Percentiles rank a stretch among this genome's conserved stretches.
These are phyloP conservation scores for Picathartes gymnocephalus DNA, from an alignment of 2,113 vertebrate species.

Conservation along the genomic window DNA sequence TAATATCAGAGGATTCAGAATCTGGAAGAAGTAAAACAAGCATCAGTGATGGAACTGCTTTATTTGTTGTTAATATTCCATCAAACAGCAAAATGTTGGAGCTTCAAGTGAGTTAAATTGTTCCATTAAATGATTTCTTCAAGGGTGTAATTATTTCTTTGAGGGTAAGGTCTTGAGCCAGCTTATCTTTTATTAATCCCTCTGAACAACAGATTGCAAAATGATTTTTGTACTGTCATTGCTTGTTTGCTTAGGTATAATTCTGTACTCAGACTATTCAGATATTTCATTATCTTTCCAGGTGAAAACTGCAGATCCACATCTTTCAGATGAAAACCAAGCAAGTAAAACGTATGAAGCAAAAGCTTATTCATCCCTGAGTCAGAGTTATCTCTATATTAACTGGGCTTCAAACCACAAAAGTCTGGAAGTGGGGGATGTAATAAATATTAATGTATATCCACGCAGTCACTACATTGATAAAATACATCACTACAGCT, in stretches of 20 bases:
- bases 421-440: conserved; percentile 68
- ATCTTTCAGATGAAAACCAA: conserved; percentile 75
- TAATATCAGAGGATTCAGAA: background rate
- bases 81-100: conserved; percentile 27
- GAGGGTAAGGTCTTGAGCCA: background rate
- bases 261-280: background rate
- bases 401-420: conserved; percentile 70
- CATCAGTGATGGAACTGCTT: conserved; percentile 71
- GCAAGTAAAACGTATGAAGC: conserved; percentile 72
- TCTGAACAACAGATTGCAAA: background rate
- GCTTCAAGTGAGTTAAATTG: conserved; percentile 73
- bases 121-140: background rate
- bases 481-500: conserved; percentile 81
- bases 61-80: conserved; percentile 80
- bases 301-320: conserved; percentile 77
- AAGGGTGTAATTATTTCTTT: background rate
- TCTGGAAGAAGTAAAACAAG: conserved; percentile 10
- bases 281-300: conserved; percentile 37
- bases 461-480: conserved; percentile 73
- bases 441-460: conserved; percentile 72
- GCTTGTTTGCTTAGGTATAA: background rate
- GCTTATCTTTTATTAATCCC: background rate
- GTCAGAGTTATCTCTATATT: conserved; percentile 88
- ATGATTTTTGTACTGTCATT: background rate
- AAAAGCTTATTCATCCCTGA: conserved; percentile 79